These are phyloP conservation scores for Sarcophaga bullata DNA, from an alignment of 1,140 invertebrate genomes.

Conservation along the genomic window DNA sequence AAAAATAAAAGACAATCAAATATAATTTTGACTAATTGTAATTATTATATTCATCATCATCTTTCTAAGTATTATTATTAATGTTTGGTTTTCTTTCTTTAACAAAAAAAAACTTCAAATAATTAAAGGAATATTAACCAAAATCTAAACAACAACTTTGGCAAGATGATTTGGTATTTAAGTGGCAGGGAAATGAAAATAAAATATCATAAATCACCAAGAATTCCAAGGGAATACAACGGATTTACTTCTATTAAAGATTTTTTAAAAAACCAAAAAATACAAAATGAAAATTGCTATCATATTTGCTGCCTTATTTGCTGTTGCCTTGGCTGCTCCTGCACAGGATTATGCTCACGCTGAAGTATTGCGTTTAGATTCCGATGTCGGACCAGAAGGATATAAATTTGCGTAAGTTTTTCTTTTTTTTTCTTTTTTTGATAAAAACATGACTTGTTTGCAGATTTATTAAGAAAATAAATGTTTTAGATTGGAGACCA, in stretches of 20 bases:
- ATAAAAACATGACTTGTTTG: background rate
- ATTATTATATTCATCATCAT: slow-evolving; percentile 6
- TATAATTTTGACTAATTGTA: slow-evolving; percentile 38
- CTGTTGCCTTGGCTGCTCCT: slow-evolving; percentile 44
- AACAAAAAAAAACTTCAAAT: background rate
- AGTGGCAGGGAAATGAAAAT: background rate
- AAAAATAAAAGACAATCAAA: background rate
- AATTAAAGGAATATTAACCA: background rate
- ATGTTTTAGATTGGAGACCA: slow-evolving; percentile 36
- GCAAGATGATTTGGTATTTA: background rate
- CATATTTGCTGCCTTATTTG: slow-evolving; percentile 45
- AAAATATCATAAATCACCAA: slow-evolving; percentile 18
- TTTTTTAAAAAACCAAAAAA: background rate
- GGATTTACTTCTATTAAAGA: background rate
- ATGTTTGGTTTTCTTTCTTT: background rate
- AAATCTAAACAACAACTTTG: background rate
- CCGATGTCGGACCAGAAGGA: slow-evolving; percentile 42
- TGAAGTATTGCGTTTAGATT: slow-evolving; percentile 34
- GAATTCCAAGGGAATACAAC: slow-evolving; percentile 25
- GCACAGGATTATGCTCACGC: slow-evolving; percentile 28
- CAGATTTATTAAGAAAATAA: background rate
- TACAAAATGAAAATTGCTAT: slow-evolving; percentile 45
- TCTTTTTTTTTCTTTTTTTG: background rate
- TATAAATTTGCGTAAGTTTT: slow-evolving; percentile 41
- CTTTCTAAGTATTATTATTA: background rate